A percentile compares a stretch with the other conserved stretches of the same genome.
These are phyloP conservation scores for Cheilosia soror DNA, from an alignment of 2,888 invertebrate species.

Conservation along the genomic window DNA sequence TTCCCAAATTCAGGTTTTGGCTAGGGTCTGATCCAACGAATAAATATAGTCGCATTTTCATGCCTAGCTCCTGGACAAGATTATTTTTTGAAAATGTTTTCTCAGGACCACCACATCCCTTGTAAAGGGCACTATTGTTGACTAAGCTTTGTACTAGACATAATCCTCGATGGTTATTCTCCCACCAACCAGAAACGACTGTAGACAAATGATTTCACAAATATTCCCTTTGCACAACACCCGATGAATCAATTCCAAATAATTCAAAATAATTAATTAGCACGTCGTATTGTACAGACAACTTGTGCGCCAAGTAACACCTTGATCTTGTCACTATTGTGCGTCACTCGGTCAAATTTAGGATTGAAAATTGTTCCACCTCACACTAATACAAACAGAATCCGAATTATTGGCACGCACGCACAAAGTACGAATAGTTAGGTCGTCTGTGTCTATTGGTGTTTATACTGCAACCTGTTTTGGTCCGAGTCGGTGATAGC, in stretches of 20 bases:
- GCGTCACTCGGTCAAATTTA: conserved; percentile 7
- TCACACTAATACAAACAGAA: conserved; percentile 7
- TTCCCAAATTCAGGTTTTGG: too few species aligned
- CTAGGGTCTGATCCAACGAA: too few species aligned
- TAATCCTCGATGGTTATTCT: too few species aligned
- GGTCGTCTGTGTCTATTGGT: too few species aligned
- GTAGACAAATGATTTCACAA: too few species aligned
- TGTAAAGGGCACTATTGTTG: too few species aligned
- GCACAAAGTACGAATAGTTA: background rate
- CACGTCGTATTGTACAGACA: background rate
- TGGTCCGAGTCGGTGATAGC: background rate
- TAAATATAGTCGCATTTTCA: too few species aligned
- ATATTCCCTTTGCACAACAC: background rate
- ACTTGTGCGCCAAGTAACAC: conserved; percentile 23
- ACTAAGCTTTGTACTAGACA: too few species aligned
- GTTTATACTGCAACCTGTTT: conserved; percentile 18
- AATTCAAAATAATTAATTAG: background rate
- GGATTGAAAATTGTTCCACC: conserved; percentile 32
- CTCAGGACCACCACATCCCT: too few species aligned
- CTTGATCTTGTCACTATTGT: conserved; percentile 40
- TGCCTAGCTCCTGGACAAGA: too few species aligned
- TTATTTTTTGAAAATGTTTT: too few species aligned
- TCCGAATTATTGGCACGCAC: background rate
- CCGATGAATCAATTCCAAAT: background rate
- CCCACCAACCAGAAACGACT: too few species aligned